Evolutionary conservation across 2,797 vertebrate species (phyloP), one percentile per base, ranked within the genome.

Genomic region (Allobates femoralis): DNA sequence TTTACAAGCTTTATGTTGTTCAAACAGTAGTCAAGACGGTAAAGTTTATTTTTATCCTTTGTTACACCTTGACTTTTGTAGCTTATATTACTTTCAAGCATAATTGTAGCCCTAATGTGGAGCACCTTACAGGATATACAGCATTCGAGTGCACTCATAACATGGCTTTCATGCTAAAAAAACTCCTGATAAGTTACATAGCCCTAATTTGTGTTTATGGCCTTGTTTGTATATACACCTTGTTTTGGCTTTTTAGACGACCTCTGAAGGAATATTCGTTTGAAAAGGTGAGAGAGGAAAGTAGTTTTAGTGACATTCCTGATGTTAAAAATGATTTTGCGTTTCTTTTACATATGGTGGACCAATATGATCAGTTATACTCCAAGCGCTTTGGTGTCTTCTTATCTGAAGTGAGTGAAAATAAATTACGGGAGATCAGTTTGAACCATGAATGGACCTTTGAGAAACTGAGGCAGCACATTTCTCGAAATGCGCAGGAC

Each of bases 261-360:
- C 97, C 98, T 11, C 93, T 99, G 28, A 99, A 99, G 91, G 98
- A 99, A 89, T 99, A 99, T 80, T 99, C 98, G 0, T 99, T 99
- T 85, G 98, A 99, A 88, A 99, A 99, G 89, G 98, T 99, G 81
- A 91, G 98, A 89, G 98, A 99, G 88, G 98, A 99, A 92, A 99
- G 98, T 90, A 99, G 97, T 91, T 99, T 99, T 90, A 99, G 98
- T 37, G 98, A 99, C 90, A 99, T 99, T 91, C 98, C 98, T 0
- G 98, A 99, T 81, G 98, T 99, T 37, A 99, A 99, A 92, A 99
- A 99, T 0, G 98, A 99, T 90, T 99, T 99, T 94, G 98, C 98
- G 0, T 99, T 99, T 90, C 97, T 99, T 51, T 94, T 99, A 79
- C 98, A 99, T 91, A 99, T 99, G 98, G 98, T 99, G 0, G 98